Percentiles rank a stretch among this genome's conserved stretches.
phyloP scores from a whole-genome alignment of 1,140 invertebrate genomes.

The Helicoverpa zea region DNA sequence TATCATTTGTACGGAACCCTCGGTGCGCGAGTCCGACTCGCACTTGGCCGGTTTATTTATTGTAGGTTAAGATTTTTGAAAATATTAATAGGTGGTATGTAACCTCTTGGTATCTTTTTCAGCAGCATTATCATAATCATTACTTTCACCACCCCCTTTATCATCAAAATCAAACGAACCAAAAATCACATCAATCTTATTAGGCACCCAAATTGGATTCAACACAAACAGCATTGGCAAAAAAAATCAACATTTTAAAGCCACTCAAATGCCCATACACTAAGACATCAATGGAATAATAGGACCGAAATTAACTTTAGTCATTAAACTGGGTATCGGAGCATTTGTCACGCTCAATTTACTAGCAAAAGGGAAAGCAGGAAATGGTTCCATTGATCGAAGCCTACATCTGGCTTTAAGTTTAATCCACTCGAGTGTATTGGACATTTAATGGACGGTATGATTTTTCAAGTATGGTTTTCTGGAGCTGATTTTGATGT shows the following conservation, averaged over 20 bases:
- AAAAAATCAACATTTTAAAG: neutral
- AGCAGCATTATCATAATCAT: too few relatives aligned
- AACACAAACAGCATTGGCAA: neutral
- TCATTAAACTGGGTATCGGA: constrained; percentile 62
- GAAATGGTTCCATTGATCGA: constrained; percentile 61
- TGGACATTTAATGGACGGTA: neutral
- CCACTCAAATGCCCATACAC: constrained; percentile 26
- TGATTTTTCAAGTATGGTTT: neutral
- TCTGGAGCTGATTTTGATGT: too few relatives aligned
- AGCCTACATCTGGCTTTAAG: constrained; percentile 41
- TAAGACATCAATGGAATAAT: constrained; percentile 50
- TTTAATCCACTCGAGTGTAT: constrained; percentile 21
- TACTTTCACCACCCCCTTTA: neutral
- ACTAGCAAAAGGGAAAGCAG: constrained; percentile 59
- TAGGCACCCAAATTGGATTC: neutral
- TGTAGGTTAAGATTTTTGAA: too few relatives aligned
- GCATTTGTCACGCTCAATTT: constrained; percentile 68
- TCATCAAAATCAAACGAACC: neutral
- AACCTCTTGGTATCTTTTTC: too few relatives aligned
- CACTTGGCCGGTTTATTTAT: too few relatives aligned
- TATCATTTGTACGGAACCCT: too few relatives aligned
- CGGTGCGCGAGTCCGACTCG: too few relatives aligned
- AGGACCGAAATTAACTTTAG: constrained; percentile 61
- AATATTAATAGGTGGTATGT: too few relatives aligned
- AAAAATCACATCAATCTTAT: neutral